Conservation (phyloP, 2,113 vertebrate genomes). For the Acrocephalus arundinaceus region DNA sequence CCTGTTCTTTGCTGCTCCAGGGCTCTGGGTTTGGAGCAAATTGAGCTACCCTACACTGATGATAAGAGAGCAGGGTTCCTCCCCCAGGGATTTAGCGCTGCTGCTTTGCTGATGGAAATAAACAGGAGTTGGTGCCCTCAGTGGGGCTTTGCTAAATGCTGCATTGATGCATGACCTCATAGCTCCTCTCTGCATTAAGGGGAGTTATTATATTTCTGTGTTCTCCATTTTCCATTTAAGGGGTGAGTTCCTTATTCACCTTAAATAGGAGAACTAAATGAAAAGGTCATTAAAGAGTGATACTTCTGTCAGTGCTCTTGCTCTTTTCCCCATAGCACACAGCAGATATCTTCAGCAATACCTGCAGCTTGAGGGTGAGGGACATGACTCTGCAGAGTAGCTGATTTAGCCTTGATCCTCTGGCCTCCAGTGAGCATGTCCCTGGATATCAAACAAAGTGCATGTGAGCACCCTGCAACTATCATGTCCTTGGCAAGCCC, state of each 20-base stretch:
- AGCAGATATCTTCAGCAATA: background rate
- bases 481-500: background rate
- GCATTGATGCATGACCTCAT: background rate
- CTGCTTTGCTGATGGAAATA: background rate
- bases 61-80: background rate
- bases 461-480: background rate
- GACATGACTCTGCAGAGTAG: background rate
- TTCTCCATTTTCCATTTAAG: background rate
- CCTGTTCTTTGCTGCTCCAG: background rate
- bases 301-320: background rate
- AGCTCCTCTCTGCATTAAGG: background rate
- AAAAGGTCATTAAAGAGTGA: background rate
- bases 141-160: background rate
- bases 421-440: background rate
- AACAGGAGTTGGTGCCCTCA: background rate
- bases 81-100: background rate
- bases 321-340: background rate
- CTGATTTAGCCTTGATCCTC: background rate
- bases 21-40: background rate
- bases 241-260: background rate
- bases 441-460: background rate
- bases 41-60: background rate
- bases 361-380: background rate
- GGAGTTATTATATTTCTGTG: background rate
- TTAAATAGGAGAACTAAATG: background rate